A percentile compares a stretch with the other conserved stretches of the same genome.
These are phyloP conservation scores for Macrobrachium nipponense DNA, from an alignment of 1,140 invertebrate genomes.

Conservation along the genomic window DNA sequence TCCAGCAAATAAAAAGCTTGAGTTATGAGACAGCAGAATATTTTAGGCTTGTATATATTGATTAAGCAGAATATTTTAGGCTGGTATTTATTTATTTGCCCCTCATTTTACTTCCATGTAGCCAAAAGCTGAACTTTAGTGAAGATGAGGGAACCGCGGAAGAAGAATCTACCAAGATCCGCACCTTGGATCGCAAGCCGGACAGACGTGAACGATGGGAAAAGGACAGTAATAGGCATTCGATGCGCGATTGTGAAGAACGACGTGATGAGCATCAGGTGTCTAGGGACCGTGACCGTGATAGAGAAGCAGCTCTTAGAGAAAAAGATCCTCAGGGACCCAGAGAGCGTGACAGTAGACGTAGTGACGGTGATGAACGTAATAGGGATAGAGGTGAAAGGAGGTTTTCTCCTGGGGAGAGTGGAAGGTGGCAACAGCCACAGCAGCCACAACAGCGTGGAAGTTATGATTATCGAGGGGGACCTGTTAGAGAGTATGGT, in stretches of 20 bases:
- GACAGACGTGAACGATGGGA: slow-evolving; percentile 49
- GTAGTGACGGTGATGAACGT: neutral
- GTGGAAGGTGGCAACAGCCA: slow-evolving; percentile 48
- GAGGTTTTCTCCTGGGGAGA: slow-evolving; percentile 32
- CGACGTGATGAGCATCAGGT: slow-evolving; percentile 22
- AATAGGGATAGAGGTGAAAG: slow-evolving; percentile 24
- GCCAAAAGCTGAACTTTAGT: slow-evolving; percentile 72
- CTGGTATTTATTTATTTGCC: neutral
- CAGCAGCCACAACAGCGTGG: slow-evolving; percentile 29
- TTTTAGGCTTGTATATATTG: no score
- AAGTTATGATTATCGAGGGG: slow-evolving; percentile 48
- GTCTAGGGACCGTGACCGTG: slow-evolving; percentile 15
- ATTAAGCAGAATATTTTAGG: no score
- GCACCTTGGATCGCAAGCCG: slow-evolving; percentile 23
- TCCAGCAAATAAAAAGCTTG: no score
- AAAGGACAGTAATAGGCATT: slow-evolving; percentile 42
- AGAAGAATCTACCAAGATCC: slow-evolving; percentile 49
- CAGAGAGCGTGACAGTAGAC: slow-evolving; percentile 3
- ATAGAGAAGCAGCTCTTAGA: neutral
- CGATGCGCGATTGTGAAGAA: slow-evolving; percentile 33
- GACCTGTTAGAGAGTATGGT: slow-evolving; percentile 44
- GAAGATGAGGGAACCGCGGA: slow-evolving; percentile 70
- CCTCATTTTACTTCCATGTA: slow-evolving; percentile 64
- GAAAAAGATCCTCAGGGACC: slow-evolving; percentile 11
- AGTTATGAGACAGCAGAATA: no score